A percentile compares a stretch with the other conserved stretches of the same genome.
These are phyloP conservation scores for Platygyra sinensis DNA, from an alignment of 64 coral and sea anemone species.

Conservation along the genomic window DNA sequence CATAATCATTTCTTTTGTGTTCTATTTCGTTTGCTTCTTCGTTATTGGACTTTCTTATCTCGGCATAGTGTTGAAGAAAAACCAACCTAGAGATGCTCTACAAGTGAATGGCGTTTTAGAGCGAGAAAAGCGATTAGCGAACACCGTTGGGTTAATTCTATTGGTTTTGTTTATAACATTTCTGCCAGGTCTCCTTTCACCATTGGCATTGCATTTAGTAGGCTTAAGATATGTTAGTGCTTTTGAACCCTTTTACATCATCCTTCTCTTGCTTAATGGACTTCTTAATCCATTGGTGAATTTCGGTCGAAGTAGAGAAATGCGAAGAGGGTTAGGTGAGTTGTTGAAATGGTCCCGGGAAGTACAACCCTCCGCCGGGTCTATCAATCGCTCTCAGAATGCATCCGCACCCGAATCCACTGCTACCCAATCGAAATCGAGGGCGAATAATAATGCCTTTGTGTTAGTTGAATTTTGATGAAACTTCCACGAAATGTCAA, in stretches of 20 bases:
- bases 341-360: background rate
- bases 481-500: too few species aligned
- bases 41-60: conserved; percentile 16
- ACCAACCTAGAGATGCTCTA: background rate
- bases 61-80: background rate
- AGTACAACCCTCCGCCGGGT: background rate
- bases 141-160: conserved; percentile 1
- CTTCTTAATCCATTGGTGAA: conserved; percentile 19
- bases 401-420: background rate
- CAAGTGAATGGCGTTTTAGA: background rate
- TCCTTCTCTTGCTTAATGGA: background rate
- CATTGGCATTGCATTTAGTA: background rate
- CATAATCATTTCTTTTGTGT: background rate
- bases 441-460: too few species aligned
- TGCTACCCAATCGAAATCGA: too few species aligned
- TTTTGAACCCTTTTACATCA: background rate
- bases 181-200: background rate
- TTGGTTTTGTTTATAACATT: background rate
- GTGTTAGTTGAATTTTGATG: too few species aligned
- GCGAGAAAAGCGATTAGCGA: conserved; percentile 5
- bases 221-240: background rate
- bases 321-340: background rate
- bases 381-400: background rate
- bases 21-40: background rate
- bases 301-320: conserved; percentile 13